Percentiles rank a stretch among this genome's conserved stretches.
phyloP scores from a whole-genome alignment of 2,888 invertebrate species.

The Drosophila heteroneura region DNA sequence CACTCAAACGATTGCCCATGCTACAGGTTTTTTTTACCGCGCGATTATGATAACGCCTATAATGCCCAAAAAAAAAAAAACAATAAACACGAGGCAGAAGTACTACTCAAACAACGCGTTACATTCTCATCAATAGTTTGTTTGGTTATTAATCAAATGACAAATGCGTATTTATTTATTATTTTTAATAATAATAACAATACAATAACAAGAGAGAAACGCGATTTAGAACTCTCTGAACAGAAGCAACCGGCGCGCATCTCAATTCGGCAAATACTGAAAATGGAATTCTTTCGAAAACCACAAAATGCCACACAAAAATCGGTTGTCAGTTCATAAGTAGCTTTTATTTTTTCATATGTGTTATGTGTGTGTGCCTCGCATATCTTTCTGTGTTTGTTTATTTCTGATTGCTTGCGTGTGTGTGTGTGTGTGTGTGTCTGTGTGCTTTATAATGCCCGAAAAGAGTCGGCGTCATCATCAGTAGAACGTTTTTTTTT shows the following conservation, averaged over 20 bases:
- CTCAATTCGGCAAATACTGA: conserved; percentile 84
- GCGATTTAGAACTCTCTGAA: background rate
- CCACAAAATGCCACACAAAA: conserved; percentile 73
- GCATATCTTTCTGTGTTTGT: conserved; percentile 10
- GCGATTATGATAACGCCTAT: conserved; percentile 34
- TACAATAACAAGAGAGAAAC: background rate
- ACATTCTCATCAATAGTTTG: conserved; percentile 25
- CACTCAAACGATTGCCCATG: conserved; percentile 85
- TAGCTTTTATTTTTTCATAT: conserved; percentile 48
- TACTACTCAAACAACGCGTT: background rate
- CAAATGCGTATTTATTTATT: conserved; percentile 6
- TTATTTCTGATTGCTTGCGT: conserved; percentile 8
- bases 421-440: conserved; percentile 28
- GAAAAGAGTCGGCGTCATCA: conserved; percentile 51
- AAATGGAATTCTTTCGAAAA: conserved; percentile 80
- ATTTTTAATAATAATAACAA: background rate
- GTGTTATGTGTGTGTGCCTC: conserved; percentile 16
- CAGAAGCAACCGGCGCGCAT: conserved; percentile 74
- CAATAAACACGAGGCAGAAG: background rate
- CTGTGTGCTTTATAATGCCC: conserved; percentile 49
- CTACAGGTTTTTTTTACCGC: conserved; percentile 62
- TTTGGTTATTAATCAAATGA: conserved; percentile 20
- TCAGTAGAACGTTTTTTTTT: conserved; percentile 35
- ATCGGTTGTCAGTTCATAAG: conserved; percentile 66
- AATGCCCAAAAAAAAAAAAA: background rate